phyloP scores from a whole-genome alignment of 2,113 vertebrate genomes.

The Vanacampus margaritifer region DNA sequence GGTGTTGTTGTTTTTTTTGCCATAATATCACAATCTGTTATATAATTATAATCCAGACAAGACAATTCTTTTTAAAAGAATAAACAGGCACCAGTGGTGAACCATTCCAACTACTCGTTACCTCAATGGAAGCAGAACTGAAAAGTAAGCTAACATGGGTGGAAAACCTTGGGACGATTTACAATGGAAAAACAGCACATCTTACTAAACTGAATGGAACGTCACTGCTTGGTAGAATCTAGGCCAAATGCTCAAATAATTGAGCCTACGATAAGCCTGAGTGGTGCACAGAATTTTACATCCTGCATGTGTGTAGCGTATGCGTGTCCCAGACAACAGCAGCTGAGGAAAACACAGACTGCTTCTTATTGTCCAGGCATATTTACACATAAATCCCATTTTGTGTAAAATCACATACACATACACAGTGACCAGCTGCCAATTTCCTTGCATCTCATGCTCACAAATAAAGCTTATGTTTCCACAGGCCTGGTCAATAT shows the following conservation, averaged over 20 bases:
- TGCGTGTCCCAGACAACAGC: background rate
- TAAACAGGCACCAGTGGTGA: too few relatives aligned
- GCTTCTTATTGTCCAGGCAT: constrained; percentile 21
- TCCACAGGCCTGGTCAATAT: constrained; percentile 9
- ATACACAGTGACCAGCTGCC: constrained; percentile 3
- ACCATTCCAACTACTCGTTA: background rate
- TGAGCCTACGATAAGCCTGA: background rate
- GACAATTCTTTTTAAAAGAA: too few relatives aligned
- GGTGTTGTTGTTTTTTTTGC: too few relatives aligned
- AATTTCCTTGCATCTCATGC: constrained; percentile 8
- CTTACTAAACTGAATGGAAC: background rate
- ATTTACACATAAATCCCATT: constrained; percentile 37
- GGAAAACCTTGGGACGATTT: background rate
- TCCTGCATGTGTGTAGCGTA: background rate
- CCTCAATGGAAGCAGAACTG: background rate
- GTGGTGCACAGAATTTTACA: background rate
- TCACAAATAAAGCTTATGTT: background rate
- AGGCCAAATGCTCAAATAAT: background rate
- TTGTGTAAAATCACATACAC: background rate
- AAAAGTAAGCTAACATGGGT: background rate
- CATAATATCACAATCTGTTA: too few relatives aligned
- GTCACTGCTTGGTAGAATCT: background rate
- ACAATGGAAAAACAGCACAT: background rate
- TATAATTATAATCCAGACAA: too few relatives aligned
- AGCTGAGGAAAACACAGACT: constrained; percentile 6